Conservation (phyloP, 2,113 vertebrate genomes). For the Labeo rohita region DNA sequence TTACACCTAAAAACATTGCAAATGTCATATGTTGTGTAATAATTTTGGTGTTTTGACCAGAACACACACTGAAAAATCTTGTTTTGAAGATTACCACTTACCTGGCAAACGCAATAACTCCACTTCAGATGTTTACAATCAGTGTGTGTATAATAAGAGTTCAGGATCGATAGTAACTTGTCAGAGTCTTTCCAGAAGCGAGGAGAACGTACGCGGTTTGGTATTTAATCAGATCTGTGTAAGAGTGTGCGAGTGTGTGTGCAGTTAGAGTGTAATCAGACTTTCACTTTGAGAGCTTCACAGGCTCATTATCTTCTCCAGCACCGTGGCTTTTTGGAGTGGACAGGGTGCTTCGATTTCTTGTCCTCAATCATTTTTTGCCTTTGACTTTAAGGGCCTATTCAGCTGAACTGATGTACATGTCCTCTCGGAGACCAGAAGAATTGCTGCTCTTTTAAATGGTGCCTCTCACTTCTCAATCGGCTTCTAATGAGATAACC, state of each 20-base stretch:
- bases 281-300: slow-evolving; percentile 21
- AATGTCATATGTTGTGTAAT: neutral
- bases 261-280: neutral
- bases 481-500: slow-evolving; percentile 13
- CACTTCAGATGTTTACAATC: slow-evolving; percentile 18
- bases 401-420: slow-evolving; percentile 26
- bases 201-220: neutral
- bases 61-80: neutral
- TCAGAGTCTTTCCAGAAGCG: slow-evolving; percentile 5
- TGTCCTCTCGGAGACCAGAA: neutral
- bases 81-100: neutral
- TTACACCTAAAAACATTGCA: neutral
- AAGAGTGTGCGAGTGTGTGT: neutral
- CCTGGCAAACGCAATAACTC: neutral
- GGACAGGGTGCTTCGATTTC: slow-evolving; percentile 24
- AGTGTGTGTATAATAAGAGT: neutral
- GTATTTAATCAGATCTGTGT: slow-evolving; percentile 5
- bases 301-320: slow-evolving; percentile 19
- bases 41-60: neutral
- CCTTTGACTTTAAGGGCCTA: slow-evolving; percentile 1
- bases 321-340: neutral
- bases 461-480: neutral
- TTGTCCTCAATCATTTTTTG: slow-evolving; percentile 24
- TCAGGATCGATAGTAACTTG: neutral
- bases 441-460: neutral